These are phyloP conservation scores for Probosciger aterrimus DNA, from an alignment of 2,113 vertebrate genomes.

Conservation along the genomic window DNA sequence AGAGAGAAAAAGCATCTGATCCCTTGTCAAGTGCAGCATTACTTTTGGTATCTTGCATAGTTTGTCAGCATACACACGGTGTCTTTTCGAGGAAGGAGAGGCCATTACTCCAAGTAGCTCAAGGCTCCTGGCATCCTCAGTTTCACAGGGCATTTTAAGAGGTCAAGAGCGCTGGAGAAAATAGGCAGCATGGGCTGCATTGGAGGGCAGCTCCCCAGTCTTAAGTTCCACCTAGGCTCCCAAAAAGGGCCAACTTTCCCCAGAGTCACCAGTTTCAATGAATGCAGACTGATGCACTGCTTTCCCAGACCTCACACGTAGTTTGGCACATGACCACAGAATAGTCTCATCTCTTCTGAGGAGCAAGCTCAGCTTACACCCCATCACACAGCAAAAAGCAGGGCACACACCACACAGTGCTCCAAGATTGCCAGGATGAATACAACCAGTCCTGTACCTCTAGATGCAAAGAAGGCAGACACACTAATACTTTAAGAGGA, in stretches of 20 bases:
- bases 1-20: neutral
- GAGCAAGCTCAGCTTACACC: neutral
- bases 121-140: neutral
- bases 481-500: neutral
- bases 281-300: neutral
- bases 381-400: neutral
- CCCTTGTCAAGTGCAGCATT: neutral
- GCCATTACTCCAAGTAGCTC: neutral
- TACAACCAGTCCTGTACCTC: neutral
- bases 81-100: neutral
- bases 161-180: neutral
- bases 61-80: neutral
- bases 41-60: neutral
- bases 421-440: neutral
- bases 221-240: neutral
- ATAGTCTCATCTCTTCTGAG: neutral
- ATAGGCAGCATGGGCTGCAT: neutral
- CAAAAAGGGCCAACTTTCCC: neutral
- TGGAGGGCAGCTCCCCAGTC: neutral
- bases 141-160: neutral
- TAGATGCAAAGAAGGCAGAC: neutral
- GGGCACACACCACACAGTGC: fast-evolving
- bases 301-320: neutral
- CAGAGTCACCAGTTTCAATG: neutral
- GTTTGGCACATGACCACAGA: neutral